Percentiles rank a stretch among this genome's conserved stretches.
phyloP scores from a whole-genome alignment of 1,140 invertebrate genomes.

The Drosophila funebris region DNA sequence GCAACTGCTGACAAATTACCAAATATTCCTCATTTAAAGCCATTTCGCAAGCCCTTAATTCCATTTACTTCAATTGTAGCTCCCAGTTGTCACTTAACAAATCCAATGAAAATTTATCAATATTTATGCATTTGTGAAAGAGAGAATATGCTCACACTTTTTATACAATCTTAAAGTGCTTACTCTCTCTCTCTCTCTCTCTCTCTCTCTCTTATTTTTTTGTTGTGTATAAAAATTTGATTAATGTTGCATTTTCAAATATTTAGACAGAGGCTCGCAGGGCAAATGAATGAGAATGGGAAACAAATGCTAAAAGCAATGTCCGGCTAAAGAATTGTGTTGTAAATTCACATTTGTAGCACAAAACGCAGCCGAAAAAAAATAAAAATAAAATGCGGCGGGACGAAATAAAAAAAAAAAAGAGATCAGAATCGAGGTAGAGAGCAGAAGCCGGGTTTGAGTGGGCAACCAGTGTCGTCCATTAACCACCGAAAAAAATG shows the following conservation, averaged over 20 bases:
- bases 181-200: too few relatives aligned
- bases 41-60: neutral
- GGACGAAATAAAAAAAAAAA: constrained; percentile 12
- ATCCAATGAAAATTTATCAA: constrained; percentile 50
- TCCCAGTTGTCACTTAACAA: constrained; percentile 28
- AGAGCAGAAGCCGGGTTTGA: neutral
- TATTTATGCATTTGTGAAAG: constrained; percentile 57
- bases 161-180: constrained; percentile 32
- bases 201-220: too few relatives aligned
- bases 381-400: neutral
- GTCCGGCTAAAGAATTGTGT: constrained; percentile 22
- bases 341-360: constrained; percentile 29
- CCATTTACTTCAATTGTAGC: neutral
- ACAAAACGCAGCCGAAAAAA: constrained; percentile 19
- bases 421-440: constrained; percentile 16
- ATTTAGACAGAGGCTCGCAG: constrained; percentile 56
- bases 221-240: constrained; percentile 31
- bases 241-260: constrained; percentile 70
- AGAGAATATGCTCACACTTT: neutral
- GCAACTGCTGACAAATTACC: neutral
- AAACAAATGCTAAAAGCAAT: constrained; percentile 39
- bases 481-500: constrained; percentile 63
- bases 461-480: constrained; percentile 39
- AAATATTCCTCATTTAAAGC: neutral
- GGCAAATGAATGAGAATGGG: constrained; percentile 21